Conservation (phyloP, 2,888 invertebrate genomes). For the Koerneria pararmatus region DNA sequence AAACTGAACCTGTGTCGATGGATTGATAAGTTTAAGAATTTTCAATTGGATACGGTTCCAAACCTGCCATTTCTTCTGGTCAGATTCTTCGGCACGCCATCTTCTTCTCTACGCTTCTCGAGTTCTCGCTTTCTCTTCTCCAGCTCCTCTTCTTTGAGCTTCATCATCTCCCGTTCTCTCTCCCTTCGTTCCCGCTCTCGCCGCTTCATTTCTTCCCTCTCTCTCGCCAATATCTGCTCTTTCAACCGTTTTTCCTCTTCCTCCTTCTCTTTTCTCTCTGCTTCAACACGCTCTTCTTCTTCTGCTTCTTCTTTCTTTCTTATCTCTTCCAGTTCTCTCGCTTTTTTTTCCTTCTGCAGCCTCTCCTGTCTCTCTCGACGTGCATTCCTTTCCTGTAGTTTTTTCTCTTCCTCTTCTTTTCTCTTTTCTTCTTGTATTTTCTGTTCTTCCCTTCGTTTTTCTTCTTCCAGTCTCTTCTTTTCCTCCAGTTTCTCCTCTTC, state of each 20-base stretch:
- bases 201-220: conserved; percentile 21
- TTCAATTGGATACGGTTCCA: too few relatives aligned
- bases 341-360: background rate
- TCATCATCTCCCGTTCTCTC: too few relatives aligned
- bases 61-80: too few relatives aligned
- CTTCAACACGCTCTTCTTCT: too few relatives aligned
- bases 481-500: background rate
- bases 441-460: background rate
- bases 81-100: conserved; percentile 24
- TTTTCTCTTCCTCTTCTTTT: too few relatives aligned
- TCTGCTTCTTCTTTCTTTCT: too few relatives aligned
- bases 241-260: conserved; percentile 21
- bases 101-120: conserved; percentile 25
- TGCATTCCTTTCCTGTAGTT: background rate
- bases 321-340: conserved; percentile 12
- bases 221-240: conserved; percentile 20
- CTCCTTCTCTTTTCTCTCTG: too few relatives aligned
- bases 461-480: background rate
- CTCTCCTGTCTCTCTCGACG: background rate
- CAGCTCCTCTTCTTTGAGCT: conserved; percentile 20
- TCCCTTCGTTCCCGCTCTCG: too few relatives aligned
- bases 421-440: too few relatives aligned
- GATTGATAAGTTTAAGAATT: too few relatives aligned
- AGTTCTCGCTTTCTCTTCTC: conserved; percentile 27
- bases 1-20: too few relatives aligned